Evolutionary conservation across 1,140 invertebrate genomes (phyloP), one percentile per base, ranked within the genome.

Genomic region (Meloidogyne exigua): DNA sequence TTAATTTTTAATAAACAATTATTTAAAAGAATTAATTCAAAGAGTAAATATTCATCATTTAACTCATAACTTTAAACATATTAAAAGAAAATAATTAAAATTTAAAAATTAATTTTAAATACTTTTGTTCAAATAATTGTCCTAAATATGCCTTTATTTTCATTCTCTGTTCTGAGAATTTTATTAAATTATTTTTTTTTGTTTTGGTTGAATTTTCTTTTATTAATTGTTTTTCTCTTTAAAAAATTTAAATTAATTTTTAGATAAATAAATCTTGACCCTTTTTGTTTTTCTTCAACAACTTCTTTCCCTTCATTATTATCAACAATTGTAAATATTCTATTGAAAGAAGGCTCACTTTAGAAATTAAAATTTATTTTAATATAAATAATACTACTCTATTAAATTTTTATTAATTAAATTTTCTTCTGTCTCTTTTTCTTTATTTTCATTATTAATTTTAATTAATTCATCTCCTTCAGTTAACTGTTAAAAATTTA

Each of bases 131-230:
- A 57, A 5, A 4, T 57, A n/a, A 57, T 57, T 57, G 49, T 21
- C 71, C 71, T 65, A 73, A 63, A 63, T 73, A 73, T 2, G 71
- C 71, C 57, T 64, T 65, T 15, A 73, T 65, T 26, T 36, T 28
- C 71, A 73, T 73, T 28, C 28, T 66, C 21, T 73, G 21, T 63
- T 73, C 57, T n/a, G 18, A n/a, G 18, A 57, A 57, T n/a, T 57
- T 57, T 57, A n/a, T 5, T 7, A 57, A n/a, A 57, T 13, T 18
- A 49, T 57, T n/a, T 57, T 57, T n/a, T 3, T 57, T 57, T n/a
- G n/a, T 9, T 57, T 57, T 57, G 7, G 1, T 15, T 44, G 42
- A n/a, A n/a, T 57, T 57, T n/a, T 7, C 4, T 7, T 57, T 57
- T 57, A n/a, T 9, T 39, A 39, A 7, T 57, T 57, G 49, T 57